These are phyloP conservation scores for Agrochola litura DNA, from an alignment of 2,888 invertebrate genomes.

Conservation along the genomic window DNA sequence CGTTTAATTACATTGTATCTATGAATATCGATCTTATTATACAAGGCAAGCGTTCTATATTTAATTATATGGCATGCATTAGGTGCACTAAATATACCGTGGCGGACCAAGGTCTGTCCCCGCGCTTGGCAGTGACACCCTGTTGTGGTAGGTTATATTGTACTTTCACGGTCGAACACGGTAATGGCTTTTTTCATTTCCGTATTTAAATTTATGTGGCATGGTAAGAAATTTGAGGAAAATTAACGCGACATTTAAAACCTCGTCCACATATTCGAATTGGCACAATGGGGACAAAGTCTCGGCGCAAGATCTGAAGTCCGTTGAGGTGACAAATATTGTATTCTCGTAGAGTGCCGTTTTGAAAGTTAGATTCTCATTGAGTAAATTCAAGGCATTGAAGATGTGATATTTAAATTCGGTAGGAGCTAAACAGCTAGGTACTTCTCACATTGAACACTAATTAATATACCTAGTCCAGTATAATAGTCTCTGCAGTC, in stretches of 20 bases:
- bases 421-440: not conserved
- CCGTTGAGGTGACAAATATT: too few relatives aligned
- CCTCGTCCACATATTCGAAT: not conserved
- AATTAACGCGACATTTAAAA: constrained; percentile 7
- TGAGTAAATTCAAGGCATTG: not conserved
- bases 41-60: constrained; percentile 53
- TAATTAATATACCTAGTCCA: too few relatives aligned
- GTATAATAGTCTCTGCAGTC: not conserved
- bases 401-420: not conserved
- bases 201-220: constrained; percentile 33
- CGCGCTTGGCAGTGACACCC: constrained; percentile 65
- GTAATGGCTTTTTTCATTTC: constrained; percentile 43
- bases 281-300: not conserved
- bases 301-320: not conserved
- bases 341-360: not conserved
- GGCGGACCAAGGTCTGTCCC: constrained; percentile 60
- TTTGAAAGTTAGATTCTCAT: not conserved
- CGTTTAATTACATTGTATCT: constrained; percentile 26
- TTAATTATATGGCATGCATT: constrained; percentile 68
- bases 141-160: constrained; percentile 38
- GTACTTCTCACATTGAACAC: not conserved
- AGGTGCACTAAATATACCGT: constrained; percentile 69
- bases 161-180: constrained; percentile 47
- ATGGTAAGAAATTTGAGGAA: constrained; percentile 6
- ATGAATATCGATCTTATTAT: constrained; percentile 41